Evolutionary conservation across 2,888 invertebrate species (phyloP).

Genomic region (Xestia rhomboidea): DNA sequence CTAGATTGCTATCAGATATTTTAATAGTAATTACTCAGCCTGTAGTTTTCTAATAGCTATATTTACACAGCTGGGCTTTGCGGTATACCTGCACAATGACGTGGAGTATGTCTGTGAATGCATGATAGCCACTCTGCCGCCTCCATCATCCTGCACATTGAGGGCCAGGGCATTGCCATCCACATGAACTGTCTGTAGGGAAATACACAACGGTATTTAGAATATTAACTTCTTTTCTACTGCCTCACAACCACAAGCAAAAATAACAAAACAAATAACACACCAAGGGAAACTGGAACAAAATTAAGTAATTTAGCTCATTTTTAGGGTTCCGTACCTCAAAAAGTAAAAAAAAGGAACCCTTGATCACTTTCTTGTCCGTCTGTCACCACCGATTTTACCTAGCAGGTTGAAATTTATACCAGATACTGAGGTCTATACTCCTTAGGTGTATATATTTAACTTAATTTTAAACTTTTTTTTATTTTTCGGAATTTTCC

Average conservation of each 20-base stretch:
- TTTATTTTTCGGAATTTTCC: no score
- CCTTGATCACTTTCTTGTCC: no score
- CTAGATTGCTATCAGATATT: neutral
- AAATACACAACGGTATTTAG: constrained; percentile 12
- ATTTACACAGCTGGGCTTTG: neutral
- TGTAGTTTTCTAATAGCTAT: neutral
- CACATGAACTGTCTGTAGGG: constrained; percentile 83
- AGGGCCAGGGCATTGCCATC: constrained; percentile 82
- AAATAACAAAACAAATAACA: neutral
- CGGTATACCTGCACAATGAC: constrained; percentile 84
- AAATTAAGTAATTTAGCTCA: neutral
- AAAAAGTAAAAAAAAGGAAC: no score
- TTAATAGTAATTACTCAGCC: neutral
- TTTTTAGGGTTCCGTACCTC: no score
- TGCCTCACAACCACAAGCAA: neutral
- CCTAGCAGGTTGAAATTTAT: no score
- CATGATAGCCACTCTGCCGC: constrained; percentile 84
- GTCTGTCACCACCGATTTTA: no score
- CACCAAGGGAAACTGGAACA: neutral
- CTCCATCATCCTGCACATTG: constrained; percentile 83
- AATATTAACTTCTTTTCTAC: neutral
- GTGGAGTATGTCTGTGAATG: constrained; percentile 83
- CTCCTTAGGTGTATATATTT: no score
- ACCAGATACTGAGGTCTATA: no score
- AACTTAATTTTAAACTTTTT: no score